Evolutionary conservation across 92 coral and sea anemone genomes (phyloP).

Genomic region (Porites divaricata): DNA sequence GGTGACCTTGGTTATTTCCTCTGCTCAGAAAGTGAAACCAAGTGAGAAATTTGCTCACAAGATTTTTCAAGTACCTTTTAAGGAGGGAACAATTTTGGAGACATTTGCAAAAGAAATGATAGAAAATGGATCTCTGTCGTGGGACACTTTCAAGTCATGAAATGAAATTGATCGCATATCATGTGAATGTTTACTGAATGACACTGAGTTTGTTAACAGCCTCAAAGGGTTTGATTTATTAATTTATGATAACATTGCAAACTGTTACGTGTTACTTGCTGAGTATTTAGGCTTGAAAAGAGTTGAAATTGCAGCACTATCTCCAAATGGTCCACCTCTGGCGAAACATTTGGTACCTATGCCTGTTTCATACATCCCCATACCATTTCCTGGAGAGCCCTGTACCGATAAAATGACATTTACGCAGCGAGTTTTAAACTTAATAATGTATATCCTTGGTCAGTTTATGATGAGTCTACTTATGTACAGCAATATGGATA

Average conservation of each 20-base stretch:
- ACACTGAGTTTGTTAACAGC: conserved; percentile 37
- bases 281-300: conserved; percentile 44
- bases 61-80: conserved; percentile 55
- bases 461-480: neutral
- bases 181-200: conserved; percentile 43
- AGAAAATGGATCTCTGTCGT: neutral
- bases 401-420: conserved; percentile 39
- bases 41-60: conserved; percentile 38
- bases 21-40: conserved; percentile 40
- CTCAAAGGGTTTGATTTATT: conserved; percentile 51
- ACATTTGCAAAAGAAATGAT: neutral
- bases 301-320: conserved; percentile 35
- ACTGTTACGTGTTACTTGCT: conserved; percentile 38
- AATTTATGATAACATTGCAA: conserved; percentile 21
- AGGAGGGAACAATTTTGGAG: conserved; percentile 9
- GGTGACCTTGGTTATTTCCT: conserved; percentile 50
- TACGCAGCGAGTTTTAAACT: conserved; percentile 30
- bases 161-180: neutral
- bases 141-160: neutral
- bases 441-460: neutral
- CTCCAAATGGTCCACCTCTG: conserved; percentile 17
- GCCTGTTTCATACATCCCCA: conserved; percentile 61
- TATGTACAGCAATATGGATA: neutral
- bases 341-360: conserved; percentile 14
- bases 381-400: neutral